Conservation (phyloP, 2,888 invertebrate genomes). For the Aphelenchoides bicaudatus region DNA sequence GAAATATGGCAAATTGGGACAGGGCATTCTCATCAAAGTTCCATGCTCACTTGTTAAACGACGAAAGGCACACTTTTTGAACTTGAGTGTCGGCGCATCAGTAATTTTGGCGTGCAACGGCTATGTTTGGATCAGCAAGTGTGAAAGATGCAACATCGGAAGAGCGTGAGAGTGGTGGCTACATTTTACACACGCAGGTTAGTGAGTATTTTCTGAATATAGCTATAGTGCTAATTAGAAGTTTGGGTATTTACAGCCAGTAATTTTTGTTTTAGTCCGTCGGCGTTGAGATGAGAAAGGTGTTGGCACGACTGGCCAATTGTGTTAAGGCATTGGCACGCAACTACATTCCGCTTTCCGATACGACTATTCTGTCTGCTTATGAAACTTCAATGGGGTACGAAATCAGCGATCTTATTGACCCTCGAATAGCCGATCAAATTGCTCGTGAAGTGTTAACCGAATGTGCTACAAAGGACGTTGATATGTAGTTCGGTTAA, state of each 20-base stretch:
- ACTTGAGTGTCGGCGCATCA: conserved; percentile 82
- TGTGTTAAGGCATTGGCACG: conserved; percentile 81
- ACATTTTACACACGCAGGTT: conserved; percentile 71
- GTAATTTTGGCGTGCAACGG: conserved; percentile 88
- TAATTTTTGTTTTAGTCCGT: conserved; percentile 67
- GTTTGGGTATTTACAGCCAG: not conserved
- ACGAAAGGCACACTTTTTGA: conserved; percentile 91
- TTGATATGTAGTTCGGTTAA: too few relatives aligned
- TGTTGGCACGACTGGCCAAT: conserved; percentile 82
- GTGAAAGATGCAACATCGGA: conserved; percentile 58
- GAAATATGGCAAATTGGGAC: conserved; percentile 84
- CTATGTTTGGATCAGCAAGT: conserved; percentile 86
- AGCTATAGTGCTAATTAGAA: not conserved
- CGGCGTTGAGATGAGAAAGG: conserved; percentile 73
- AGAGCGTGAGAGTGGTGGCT: conserved; percentile 67
- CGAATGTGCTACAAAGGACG: not conserved
- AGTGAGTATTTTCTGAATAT: conserved; percentile 9
- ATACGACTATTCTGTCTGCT: conserved; percentile 80
- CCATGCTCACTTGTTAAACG: conserved; percentile 85
- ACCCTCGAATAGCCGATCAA: conserved; percentile 35
- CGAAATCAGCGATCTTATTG: conserved; percentile 64
- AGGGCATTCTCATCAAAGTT: conserved; percentile 65
- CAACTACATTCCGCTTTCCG: conserved; percentile 82
- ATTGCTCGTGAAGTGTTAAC: conserved; percentile 34
- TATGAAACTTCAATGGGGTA: conserved; percentile 84